phyloP scores from a whole-genome alignment of 2,888 invertebrate species.

The Agrenia bidenticulata region DNA sequence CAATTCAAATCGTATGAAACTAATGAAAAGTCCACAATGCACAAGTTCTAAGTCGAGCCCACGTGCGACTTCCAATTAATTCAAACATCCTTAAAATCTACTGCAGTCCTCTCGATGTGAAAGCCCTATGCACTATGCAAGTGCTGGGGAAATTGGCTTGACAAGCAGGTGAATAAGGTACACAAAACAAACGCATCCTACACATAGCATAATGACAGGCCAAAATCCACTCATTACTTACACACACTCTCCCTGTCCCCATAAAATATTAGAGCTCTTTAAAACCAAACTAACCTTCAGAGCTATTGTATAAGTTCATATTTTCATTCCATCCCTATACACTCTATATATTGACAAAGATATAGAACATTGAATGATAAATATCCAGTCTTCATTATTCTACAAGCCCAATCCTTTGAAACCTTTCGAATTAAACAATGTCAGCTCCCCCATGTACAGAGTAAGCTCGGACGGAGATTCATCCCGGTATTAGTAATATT shows the following conservation, averaged over 20 bases:
- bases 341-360: conserved; percentile 15
- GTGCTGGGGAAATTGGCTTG: not conserved
- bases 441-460: conserved; percentile 15
- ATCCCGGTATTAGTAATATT: too few species aligned
- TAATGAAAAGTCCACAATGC: not conserved
- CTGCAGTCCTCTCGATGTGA: too few species aligned
- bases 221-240: too few species aligned
- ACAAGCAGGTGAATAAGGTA: conserved; percentile 13
- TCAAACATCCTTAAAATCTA: not conserved
- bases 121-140: too few species aligned
- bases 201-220: too few species aligned
- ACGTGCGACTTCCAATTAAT: conserved; percentile 5
- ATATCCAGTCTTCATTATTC: conserved; percentile 34
- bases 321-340: too few species aligned
- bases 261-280: too few species aligned
- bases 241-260: too few species aligned
- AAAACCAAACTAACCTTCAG: too few species aligned
- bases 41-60: not conserved
- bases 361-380: conserved; percentile 32
- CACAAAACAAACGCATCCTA: not conserved
- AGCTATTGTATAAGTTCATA: too few species aligned
- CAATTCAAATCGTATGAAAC: not conserved
- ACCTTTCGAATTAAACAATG: conserved; percentile 27
- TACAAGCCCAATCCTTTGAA: conserved; percentile 28
- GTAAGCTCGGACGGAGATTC: not conserved